Conservation (phyloP, 2,113 vertebrate genomes). For the Hymenochirus boettgeri region DNA sequence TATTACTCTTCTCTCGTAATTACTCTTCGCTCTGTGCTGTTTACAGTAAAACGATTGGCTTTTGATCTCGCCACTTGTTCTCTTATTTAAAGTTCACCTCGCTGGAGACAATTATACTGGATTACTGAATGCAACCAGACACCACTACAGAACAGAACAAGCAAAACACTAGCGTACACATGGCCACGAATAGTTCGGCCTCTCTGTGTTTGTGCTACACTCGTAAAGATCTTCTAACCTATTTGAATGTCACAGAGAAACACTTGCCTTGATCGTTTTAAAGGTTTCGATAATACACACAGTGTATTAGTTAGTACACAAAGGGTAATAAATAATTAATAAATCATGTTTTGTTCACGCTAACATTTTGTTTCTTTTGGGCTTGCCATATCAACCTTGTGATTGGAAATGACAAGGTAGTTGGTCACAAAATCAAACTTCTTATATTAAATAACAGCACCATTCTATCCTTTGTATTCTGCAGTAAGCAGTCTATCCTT, state of each 20-base stretch:
- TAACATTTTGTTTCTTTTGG: too few relatives aligned
- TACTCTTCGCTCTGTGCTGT: slow-evolving; percentile 5
- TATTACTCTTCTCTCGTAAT: slow-evolving; percentile 2
- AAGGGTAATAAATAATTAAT: too few relatives aligned
- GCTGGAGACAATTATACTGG: slow-evolving; percentile 29
- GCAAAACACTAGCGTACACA: neutral
- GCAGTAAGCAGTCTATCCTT: too few relatives aligned
- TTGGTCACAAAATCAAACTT: too few relatives aligned
- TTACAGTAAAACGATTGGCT: slow-evolving; percentile 17
- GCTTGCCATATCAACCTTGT: too few relatives aligned
- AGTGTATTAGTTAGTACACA: too few relatives aligned
- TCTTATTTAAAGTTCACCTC: slow-evolving; percentile 37
- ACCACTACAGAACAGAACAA: neutral
- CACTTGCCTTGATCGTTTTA: too few relatives aligned
- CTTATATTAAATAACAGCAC: too few relatives aligned
- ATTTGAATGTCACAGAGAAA: slow-evolving; percentile 25
- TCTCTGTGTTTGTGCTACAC: neutral
- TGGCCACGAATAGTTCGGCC: neutral
- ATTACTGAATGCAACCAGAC: slow-evolving; percentile 29
- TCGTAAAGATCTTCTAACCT: neutral
- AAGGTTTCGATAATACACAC: too few relatives aligned
- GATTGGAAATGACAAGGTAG: too few relatives aligned
- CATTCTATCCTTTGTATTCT: too few relatives aligned
- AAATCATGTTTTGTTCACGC: too few relatives aligned
- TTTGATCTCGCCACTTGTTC: slow-evolving; percentile 38